Evolutionary conservation across 2,113 vertebrate genomes (phyloP), one percentile per base, ranked within the genome.

Genomic region (Dolichotis patagonum): DNA sequence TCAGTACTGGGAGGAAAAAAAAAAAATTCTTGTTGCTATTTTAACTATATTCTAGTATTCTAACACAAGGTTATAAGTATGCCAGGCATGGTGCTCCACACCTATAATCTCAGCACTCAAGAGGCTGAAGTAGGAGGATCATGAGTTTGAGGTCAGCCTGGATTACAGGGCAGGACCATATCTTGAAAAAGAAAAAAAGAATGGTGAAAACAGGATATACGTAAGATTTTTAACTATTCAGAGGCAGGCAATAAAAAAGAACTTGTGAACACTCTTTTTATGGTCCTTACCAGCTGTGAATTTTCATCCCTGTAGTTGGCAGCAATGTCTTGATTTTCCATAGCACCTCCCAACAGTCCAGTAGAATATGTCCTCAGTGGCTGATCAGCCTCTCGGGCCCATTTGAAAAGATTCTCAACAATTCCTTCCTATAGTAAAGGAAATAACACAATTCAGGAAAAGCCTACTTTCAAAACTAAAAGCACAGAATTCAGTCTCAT

Each of bases 251-350:
- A 24, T n/a, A 96, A 93, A 62, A 86, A 96, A 54, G 49, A 96
- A 94, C 20, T 41, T 85, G 30, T 71, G 28, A 93, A 84, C 69
- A 90, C n/a, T 82, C 52, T 92, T 84, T 14, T 73, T 14, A 93
- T 7, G 22, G 91, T 96, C 46, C 92, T 98, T 98, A 99, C 99
- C 99, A 99, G 60, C 56, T 99, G 99, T 7, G 99, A 99, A 98
- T 99, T 99, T 98, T 99, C 99, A 85, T 99, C 99, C 82, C 99
- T 99, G 97, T 99, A 99, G 98, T 99, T 99, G 78, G 99, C 99
- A 97, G 99, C 99, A 88, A 99, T 99, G 97, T 99, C 99, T 98
- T 99, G 99, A 98, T 99, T 99, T 98, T 99, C 99, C 99, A 99
- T 99, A 96, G 99, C 99, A 67, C 99, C 99, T n/a, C 99, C 99